phyloP scores from a whole-genome alignment of 2,888 invertebrate species.

The Druceiella hillmani region DNA sequence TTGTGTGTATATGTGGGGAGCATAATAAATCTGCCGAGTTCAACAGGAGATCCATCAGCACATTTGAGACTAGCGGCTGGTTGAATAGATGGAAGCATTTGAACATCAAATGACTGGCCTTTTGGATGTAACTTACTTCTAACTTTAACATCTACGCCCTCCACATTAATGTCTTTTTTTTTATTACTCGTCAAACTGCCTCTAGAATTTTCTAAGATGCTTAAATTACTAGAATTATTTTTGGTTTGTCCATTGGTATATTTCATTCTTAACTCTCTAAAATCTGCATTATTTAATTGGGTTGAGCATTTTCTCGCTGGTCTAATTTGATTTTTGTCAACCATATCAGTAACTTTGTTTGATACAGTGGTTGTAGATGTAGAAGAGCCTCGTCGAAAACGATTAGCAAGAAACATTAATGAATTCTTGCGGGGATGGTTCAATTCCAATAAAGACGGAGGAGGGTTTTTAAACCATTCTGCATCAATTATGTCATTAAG shows the following conservation, averaged over 20 bases:
- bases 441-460: slow-evolving; percentile 21
- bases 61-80: slow-evolving; percentile 30
- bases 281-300: slow-evolving; percentile 12
- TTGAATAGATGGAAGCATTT: slow-evolving; percentile 25
- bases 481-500: slow-evolving; percentile 43
- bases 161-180: neutral
- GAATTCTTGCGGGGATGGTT: slow-evolving; percentile 19
- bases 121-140: slow-evolving; percentile 12
- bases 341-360: slow-evolving; percentile 16
- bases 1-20: slow-evolving; percentile 36
- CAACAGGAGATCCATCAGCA: slow-evolving; percentile 30
- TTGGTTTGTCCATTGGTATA: slow-evolving; percentile 11
- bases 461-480: slow-evolving; percentile 50
- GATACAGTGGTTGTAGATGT: slow-evolving; percentile 16
- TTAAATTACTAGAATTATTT: neutral
- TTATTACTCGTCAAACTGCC: neutral
- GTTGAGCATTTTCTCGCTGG: slow-evolving; percentile 28
- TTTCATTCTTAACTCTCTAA: slow-evolving; percentile 14
- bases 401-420: slow-evolving; percentile 18
- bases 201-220: neutral
- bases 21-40: slow-evolving; percentile 40
- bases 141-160: neutral
- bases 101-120: slow-evolving; percentile 33
- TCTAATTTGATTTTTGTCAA: slow-evolving; percentile 26
- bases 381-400: slow-evolving; percentile 31